Percentiles rank a stretch among this genome's conserved stretches.
Conservation (phyloP, 2,797 vertebrate genomes). For the Coendou prehensilis region DNA sequence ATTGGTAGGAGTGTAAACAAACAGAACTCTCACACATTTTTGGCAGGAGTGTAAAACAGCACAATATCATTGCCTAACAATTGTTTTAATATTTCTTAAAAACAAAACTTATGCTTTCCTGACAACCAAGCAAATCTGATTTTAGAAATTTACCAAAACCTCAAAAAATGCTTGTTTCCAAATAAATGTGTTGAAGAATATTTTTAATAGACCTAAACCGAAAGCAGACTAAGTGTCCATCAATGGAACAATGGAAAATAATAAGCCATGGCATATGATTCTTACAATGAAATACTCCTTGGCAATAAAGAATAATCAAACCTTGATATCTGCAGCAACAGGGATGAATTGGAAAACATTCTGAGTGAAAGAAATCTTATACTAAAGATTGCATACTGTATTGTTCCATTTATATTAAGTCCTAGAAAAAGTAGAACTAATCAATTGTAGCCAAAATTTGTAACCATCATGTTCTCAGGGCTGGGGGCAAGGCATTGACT, state of each 20-base stretch:
- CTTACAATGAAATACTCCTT: background rate
- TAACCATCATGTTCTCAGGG: background rate
- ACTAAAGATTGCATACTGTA: background rate
- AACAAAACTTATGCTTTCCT: background rate
- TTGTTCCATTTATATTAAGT: slow-evolving; percentile 1
- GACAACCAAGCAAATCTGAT: slow-evolving; percentile 7
- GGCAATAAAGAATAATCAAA: slow-evolving; percentile 1
- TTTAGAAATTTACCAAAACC: background rate
- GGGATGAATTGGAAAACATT: background rate
- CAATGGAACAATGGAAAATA: background rate
- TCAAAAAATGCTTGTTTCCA: background rate
- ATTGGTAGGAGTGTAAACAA: background rate
- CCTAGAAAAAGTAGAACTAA: background rate
- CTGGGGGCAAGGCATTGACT: fast-evolving
- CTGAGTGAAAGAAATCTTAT: background rate
- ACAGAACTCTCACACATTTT: background rate
- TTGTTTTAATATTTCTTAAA: background rate
- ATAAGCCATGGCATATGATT: background rate
- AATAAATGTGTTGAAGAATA: slow-evolving; percentile 3
- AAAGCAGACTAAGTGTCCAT: background rate
- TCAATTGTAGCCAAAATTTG: slow-evolving; percentile 27
- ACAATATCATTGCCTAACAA: background rate
- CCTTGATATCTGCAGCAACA: background rate
- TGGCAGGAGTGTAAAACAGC: background rate
- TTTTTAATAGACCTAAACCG: background rate